Evolutionary conservation across 2,797 vertebrate genomes (phyloP).

Genomic region (Acomys russatus): DNA sequence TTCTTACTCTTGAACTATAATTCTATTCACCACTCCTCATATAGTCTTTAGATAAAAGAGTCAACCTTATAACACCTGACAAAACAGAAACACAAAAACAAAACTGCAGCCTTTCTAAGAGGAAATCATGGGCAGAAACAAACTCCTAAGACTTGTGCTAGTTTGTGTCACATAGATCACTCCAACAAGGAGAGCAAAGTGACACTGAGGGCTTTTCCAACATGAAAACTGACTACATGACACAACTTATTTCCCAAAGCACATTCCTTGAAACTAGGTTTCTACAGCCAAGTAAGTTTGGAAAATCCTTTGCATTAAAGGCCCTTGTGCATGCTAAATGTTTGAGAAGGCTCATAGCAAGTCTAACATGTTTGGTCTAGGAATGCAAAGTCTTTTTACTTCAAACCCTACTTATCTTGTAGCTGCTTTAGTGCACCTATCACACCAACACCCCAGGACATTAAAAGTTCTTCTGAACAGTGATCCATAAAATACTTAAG

Average conservation of each 20-base stretch:
- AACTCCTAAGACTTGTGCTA: background rate
- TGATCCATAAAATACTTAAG: constrained; percentile 11
- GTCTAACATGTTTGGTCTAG: background rate
- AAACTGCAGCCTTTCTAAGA: background rate
- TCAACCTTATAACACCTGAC: background rate
- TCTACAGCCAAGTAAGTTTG: background rate
- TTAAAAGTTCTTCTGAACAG: background rate
- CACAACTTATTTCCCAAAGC: constrained; percentile 53
- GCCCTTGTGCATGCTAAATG: background rate
- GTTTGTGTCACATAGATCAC: constrained; percentile 34
- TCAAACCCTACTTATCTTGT: constrained; percentile 25
- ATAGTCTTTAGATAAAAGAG: background rate
- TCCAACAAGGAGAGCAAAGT: constrained; percentile 3
- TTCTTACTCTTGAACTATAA: constrained; percentile 20
- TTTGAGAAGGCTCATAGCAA: constrained; percentile 25
- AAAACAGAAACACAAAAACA: background rate
- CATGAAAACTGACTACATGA: background rate
- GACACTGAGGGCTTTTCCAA: background rate
- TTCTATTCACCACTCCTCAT: constrained; percentile 4
- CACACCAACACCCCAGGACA: constrained; percentile 2
- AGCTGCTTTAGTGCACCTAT: background rate
- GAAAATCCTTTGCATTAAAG: constrained; percentile 22
- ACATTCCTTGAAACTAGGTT: background rate
- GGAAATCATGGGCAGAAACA: background rate
- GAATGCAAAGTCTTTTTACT: constrained; percentile 33